phyloP scores from a whole-genome alignment of 2,888 invertebrate species.

The Drosophila antonietae region DNA sequence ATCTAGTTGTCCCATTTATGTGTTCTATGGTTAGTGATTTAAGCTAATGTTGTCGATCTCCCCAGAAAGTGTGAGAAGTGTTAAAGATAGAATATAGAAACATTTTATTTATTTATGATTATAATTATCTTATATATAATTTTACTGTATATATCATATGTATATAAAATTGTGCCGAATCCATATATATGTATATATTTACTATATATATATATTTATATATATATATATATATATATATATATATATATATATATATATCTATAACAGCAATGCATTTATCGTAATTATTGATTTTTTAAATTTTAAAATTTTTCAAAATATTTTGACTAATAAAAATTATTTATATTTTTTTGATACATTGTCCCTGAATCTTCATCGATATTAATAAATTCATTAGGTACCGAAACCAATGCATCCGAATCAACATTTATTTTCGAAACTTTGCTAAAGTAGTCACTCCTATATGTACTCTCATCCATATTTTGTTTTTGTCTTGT shows the following conservation, averaged over 20 bases:
- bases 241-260: conserved; percentile 22
- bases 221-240: neutral
- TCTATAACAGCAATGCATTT: conserved; percentile 61
- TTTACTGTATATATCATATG: neutral
- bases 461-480: conserved; percentile 36
- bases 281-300: neutral
- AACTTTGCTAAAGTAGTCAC: conserved; percentile 52
- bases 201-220: neutral
- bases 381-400: conserved; percentile 51
- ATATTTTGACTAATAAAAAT: conserved; percentile 28
- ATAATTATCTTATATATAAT: neutral
- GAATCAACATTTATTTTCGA: conserved; percentile 46
- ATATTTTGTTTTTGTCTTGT: conserved; percentile 36
- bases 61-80: no score
- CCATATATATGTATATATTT: neutral
- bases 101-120: neutral
- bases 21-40: no score
- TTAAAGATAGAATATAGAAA: neutral
- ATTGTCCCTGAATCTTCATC: conserved; percentile 53
- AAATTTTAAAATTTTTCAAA: neutral
- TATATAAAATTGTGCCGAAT: neutral
- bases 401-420: conserved; percentile 40
- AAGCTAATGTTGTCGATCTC: no score
- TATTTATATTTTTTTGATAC: conserved; percentile 52
- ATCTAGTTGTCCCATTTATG: no score